phyloP scores from a whole-genome alignment of 2,797 vertebrate genomes.

The Falco rusticolus region DNA sequence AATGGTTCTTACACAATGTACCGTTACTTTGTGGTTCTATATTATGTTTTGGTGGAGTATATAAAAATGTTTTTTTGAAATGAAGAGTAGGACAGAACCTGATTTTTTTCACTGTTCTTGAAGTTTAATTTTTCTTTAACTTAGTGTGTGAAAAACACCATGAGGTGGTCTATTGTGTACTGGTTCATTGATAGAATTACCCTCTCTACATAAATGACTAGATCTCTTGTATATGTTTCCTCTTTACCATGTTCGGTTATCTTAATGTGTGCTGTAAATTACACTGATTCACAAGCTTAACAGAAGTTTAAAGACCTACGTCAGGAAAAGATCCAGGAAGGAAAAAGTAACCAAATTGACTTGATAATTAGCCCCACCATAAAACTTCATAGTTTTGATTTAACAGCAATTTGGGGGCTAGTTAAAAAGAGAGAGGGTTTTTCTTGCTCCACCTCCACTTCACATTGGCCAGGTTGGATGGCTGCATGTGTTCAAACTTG shows the following conservation, averaged over 20 bases:
- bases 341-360: slow-evolving; percentile 38
- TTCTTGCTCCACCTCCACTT: background rate
- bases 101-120: background rate
- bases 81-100: background rate
- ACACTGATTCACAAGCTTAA: slow-evolving; percentile 33
- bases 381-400: slow-evolving; percentile 1
- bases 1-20: background rate
- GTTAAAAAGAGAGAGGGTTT: background rate
- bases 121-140: background rate
- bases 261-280: slow-evolving; percentile 28
- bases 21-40: background rate
- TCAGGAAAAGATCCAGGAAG: slow-evolving; percentile 43
- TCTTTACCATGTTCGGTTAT: slow-evolving; percentile 46
- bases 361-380: slow-evolving; percentile 53
- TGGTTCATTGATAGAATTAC: background rate
- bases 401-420: slow-evolving; percentile 20
- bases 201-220: background rate
- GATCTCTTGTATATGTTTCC: slow-evolving; percentile 29
- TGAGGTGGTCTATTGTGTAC: background rate
- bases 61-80: background rate
- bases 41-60: background rate
- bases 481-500: background rate
- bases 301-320: slow-evolving; percentile 55
- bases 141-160: background rate
- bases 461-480: background rate